Evolutionary conservation across 2,888 invertebrate genomes (phyloP), one percentile per base, ranked within the genome.

Genomic region (Merodon equestris): DNA sequence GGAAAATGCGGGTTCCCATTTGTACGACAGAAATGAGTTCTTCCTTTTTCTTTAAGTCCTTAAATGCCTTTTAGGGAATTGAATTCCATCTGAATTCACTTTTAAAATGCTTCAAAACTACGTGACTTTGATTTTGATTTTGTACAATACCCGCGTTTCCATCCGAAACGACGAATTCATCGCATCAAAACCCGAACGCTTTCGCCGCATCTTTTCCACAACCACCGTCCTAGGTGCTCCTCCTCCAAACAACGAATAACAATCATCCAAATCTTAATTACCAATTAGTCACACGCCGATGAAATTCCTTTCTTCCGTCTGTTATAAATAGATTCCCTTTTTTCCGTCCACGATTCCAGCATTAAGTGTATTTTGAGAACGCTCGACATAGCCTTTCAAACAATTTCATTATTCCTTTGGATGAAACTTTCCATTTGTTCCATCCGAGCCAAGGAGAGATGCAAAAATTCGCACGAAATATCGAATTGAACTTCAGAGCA

Each of bases 331-430:
- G 13, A 50, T 48, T 51, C 51, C 50, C 40, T 40, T 48, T 38
- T 18, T 47, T 7, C 27, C 27, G 13, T 18, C 17, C n/a, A 36
- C 34, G 36, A 14, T 12, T 12, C 18, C 9, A 40, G 18, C 38
- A 60, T 19, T 50, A 60, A 60, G 60, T 60, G 4, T 50, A 19
- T 60, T 60, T 36, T 27, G 50, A 60, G 60, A 38, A 50, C 12
- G 14, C 50, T 38, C 48, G 48, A 60, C 60, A 60, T 1, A 7
- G 19, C 38, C 40, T 60, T 60, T 60, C 60, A 60, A 60, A 60
- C 60, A 60, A 60, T 48, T 36, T 48, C 36, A 48, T 1, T 27
- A 50, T 48, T 60, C 13, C 18, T 18, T 18, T 27, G 40, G 40
- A 40, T 54, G 54, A 53, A 53, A 53, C n/a, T 53, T 38, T n/a